These are phyloP conservation scores for Lithobius niger DNA, from an alignment of 1,140 invertebrate genomes.

Conservation along the genomic window DNA sequence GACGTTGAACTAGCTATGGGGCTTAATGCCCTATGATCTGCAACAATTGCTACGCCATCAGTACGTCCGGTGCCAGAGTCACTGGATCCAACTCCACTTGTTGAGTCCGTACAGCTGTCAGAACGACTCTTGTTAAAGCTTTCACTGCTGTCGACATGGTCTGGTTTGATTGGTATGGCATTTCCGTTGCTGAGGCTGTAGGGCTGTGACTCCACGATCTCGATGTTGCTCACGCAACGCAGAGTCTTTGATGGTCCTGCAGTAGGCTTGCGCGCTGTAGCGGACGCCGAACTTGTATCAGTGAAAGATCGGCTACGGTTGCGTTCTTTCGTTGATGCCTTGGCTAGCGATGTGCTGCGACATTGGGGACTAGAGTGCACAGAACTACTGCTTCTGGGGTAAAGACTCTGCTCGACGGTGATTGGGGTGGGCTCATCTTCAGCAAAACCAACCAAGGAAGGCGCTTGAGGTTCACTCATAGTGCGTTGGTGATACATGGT, in stretches of 20 bases:
- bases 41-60: conserved; percentile 6
- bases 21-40: conserved; percentile 50
- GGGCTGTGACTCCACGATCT: background rate
- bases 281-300: background rate
- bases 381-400: background rate
- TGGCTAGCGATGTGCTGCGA: background rate
- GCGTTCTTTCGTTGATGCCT: background rate
- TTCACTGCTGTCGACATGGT: conserved; percentile 25
- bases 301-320: conserved; percentile 7
- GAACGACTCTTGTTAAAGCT: conserved; percentile 30
- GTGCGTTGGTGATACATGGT: background rate
- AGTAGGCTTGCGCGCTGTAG: background rate
- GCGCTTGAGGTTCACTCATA: background rate
- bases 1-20: conserved; percentile 57
- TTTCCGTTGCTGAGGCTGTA: background rate
- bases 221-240: conserved; percentile 9
- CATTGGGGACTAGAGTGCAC: background rate
- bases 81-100: conserved; percentile 60
- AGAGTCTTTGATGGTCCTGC: background rate
- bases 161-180: conserved; percentile 9
- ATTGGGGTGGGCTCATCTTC: background rate
- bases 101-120: conserved; percentile 51
- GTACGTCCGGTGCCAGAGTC: conserved; percentile 46
- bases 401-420: background rate
- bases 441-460: too few relatives aligned